Base-by-base conservation (phyloP, 2,888 invertebrate genomes). In the Lepetodrilus schrolli region DNA sequence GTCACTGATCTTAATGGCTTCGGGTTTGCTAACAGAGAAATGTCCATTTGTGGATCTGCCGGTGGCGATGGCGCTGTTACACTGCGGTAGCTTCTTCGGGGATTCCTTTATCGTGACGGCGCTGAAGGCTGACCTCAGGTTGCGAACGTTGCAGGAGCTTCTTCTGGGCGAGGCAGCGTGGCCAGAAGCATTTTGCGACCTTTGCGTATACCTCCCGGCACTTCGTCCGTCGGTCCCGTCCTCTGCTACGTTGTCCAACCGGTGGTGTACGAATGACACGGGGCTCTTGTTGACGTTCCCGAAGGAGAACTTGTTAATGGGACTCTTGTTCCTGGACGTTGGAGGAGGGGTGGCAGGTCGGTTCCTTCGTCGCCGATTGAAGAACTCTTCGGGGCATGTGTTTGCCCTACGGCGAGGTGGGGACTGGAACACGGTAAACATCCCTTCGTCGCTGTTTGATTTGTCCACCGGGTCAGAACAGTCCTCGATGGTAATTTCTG, bases 361-460 rank as follows among this genome's bases (percentile, higher is more conserved):
- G 2, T 69, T 69, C 51, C 49, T 73, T 20, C 51, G 68, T 34
- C 43, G 26, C 8, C 74, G 8, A 70, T 58, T 58, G 17, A 78
- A 78, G 74, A 78, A 69, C 43, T 78, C 78, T 20, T 78, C 78
- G 0, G 78, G 78, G 50, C 78, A 78, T 8, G 78, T 78, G 71
- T 78, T 74, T 10, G 76, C 71, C 2, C 78, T 49, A 0, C 69
- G 74, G 13, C 78, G 49, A 1, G 76, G 76, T 0, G 69, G 58
- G 21, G 65, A 58, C 3, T 51, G 69, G 10, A 47, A n/a, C n/a
- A 49, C 68, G 47, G 66, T 43, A 13, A 51, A 30, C 20, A 58
- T 69, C 23, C 20, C 37, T 10, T 68, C 70, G 5, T 65, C 70
- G 4, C 48, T 43, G 4, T 70, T 47, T 10, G 26, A 13, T 43